These are phyloP conservation scores for Pluvialis apricaria DNA, from an alignment of 2,113 vertebrate species.

Conservation along the genomic window DNA sequence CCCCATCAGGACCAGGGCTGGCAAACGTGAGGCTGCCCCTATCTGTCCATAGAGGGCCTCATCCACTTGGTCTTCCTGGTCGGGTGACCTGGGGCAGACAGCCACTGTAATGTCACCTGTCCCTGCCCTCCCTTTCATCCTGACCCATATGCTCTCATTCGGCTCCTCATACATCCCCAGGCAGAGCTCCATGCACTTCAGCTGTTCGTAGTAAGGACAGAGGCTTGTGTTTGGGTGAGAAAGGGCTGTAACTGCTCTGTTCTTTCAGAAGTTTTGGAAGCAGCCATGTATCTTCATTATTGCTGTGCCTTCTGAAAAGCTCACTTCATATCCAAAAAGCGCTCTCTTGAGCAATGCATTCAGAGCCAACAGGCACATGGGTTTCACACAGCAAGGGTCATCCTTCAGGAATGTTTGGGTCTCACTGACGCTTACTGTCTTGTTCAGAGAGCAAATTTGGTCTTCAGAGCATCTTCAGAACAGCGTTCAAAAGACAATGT, in stretches of 20 bases:
- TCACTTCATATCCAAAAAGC: not conserved
- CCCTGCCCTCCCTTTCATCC: not conserved
- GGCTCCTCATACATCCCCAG: not conserved
- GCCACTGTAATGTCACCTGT: not conserved
- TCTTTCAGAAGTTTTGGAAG: not conserved
- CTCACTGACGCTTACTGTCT: not conserved
- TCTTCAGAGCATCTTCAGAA: not conserved
- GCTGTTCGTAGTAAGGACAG: not conserved
- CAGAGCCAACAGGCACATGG: not conserved
- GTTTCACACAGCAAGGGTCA: not conserved
- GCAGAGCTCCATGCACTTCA: not conserved
- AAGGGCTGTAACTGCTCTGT: not conserved
- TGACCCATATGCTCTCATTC: not conserved
- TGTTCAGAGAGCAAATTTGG: not conserved
- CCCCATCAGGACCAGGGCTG: not conserved
- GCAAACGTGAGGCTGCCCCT: not conserved
- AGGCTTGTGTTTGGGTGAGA: not conserved
- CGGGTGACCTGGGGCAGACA: not conserved
- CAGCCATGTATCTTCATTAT: not conserved
- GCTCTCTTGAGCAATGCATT: not conserved
- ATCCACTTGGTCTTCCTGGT: not conserved
- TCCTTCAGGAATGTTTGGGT: not conserved
- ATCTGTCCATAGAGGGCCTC: not conserved
- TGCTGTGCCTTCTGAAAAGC: not conserved
- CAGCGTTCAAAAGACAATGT: not conserved